A percentile compares a stretch with the other conserved stretches of the same genome.
Evolutionary conservation across 2,113 vertebrate species (phyloP).

Genomic region (Phalacrocorax aristotelis): DNA sequence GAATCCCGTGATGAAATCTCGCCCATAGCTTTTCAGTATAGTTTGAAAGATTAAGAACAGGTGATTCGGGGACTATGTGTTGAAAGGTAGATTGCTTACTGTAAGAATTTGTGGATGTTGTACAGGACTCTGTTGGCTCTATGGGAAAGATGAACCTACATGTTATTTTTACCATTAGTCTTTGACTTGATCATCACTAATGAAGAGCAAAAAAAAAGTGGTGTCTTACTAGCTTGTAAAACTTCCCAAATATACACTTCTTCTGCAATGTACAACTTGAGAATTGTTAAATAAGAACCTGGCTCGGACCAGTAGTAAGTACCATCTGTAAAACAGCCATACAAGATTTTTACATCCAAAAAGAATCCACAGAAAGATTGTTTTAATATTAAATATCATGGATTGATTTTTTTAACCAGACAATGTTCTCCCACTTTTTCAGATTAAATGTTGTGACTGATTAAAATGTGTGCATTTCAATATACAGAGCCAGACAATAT

Average conservation of each 20-base stretch:
- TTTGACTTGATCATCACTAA: neutral
- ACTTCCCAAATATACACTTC: neutral
- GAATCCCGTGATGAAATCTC: neutral
- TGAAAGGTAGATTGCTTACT: neutral
- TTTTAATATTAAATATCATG: neutral
- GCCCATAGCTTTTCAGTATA: neutral
- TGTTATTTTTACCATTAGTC: neutral
- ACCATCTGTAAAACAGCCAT: neutral
- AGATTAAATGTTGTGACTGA: neutral
- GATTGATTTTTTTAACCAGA: neutral
- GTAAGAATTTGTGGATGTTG: too few species aligned
- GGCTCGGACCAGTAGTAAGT: neutral
- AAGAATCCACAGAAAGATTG: neutral
- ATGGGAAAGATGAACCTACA: neutral
- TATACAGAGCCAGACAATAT: conserved; percentile 21
- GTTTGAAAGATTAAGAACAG: neutral
- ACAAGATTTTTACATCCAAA: neutral
- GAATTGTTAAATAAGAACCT: neutral
- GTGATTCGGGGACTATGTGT: neutral
- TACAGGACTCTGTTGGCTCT: neutral
- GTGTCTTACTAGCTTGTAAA: neutral
- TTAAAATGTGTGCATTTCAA: neutral
- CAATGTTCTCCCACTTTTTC: neutral
- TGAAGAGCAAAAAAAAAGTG: neutral
- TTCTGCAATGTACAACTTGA: neutral